phyloP scores from a whole-genome alignment of 1,140 invertebrate genomes.

The Atopsyche davidsoni region DNA sequence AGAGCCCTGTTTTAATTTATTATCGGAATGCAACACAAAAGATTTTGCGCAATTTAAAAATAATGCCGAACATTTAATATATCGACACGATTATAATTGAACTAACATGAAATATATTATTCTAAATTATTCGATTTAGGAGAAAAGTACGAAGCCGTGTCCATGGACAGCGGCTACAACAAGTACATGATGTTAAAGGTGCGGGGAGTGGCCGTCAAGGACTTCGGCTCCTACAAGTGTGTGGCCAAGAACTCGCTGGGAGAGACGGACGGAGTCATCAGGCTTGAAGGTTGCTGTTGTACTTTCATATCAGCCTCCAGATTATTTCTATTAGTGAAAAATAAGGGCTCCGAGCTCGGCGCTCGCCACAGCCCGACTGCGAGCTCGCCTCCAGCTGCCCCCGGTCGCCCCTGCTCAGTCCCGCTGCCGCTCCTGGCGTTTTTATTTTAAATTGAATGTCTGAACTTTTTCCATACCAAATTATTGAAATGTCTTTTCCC shows the following conservation, averaged over 20 bases:
- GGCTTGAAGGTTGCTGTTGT: conserved; percentile 71
- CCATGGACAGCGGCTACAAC: conserved; percentile 74
- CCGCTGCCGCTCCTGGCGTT: too few relatives aligned
- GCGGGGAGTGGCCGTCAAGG: conserved; percentile 64
- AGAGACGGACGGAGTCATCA: conserved; percentile 85
- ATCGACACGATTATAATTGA: too few relatives aligned
- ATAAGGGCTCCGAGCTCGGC: background rate
- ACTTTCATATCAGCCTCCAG: background rate
- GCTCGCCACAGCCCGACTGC: background rate
- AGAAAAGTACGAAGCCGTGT: conserved; percentile 77
- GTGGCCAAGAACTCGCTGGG: conserved; percentile 91
- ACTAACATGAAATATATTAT: too few relatives aligned
- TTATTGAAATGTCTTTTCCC: conserved; percentile 6
- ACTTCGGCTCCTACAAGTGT: conserved; percentile 86
- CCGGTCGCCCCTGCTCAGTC: too few relatives aligned
- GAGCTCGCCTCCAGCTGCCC: too few relatives aligned
- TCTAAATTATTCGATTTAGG: too few relatives aligned
- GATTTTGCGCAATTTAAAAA: too few relatives aligned
- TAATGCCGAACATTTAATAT: too few relatives aligned
- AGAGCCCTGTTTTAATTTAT: too few relatives aligned
- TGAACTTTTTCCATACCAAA: background rate
- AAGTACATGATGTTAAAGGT: conserved; percentile 86
- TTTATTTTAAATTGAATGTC: too few relatives aligned
- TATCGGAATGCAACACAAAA: conserved; percentile 82
- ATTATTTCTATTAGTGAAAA: background rate